Evolutionary conservation across 2,113 vertebrate genomes (phyloP).

Genomic region (Tyto alba): DNA sequence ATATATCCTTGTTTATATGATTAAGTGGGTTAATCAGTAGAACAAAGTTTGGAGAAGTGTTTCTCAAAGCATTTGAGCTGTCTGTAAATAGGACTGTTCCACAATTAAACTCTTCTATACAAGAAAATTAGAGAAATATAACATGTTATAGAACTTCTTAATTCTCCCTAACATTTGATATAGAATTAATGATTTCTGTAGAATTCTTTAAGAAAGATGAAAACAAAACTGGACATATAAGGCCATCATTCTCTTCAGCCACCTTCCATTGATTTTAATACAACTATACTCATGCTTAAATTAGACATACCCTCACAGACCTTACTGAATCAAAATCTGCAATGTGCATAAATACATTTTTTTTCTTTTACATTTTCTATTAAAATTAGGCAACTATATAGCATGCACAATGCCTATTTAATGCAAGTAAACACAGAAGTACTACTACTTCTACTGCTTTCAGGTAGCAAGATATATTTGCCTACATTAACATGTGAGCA

Average conservation of each 20-base stretch:
- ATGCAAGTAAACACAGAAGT: not conserved
- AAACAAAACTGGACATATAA: not conserved
- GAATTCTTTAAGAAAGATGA: not conserved
- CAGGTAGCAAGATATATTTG: not conserved
- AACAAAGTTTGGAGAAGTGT: not conserved
- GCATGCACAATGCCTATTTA: not conserved
- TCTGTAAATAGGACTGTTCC: not conserved
- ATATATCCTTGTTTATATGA: not conserved
- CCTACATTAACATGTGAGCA: not conserved
- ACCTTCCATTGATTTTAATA: not conserved
- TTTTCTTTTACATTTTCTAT: not conserved
- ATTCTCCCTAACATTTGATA: not conserved
- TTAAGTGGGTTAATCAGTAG: not conserved
- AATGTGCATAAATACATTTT: accelerated
- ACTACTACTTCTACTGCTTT: not conserved
- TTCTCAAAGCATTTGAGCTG: not conserved
- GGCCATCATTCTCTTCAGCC: not conserved
- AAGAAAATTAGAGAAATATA: not conserved
- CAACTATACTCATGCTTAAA: not conserved
- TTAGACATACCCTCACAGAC: not conserved
- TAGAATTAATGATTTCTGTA: not conserved
- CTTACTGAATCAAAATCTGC: not conserved
- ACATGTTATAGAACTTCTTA: not conserved
- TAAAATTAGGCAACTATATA: not conserved
- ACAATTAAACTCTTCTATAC: not conserved